Percentiles rank a stretch among this genome's conserved stretches.
Evolutionary conservation across 2,888 invertebrate species (phyloP).

Genomic region (Morpho helenor): DNA sequence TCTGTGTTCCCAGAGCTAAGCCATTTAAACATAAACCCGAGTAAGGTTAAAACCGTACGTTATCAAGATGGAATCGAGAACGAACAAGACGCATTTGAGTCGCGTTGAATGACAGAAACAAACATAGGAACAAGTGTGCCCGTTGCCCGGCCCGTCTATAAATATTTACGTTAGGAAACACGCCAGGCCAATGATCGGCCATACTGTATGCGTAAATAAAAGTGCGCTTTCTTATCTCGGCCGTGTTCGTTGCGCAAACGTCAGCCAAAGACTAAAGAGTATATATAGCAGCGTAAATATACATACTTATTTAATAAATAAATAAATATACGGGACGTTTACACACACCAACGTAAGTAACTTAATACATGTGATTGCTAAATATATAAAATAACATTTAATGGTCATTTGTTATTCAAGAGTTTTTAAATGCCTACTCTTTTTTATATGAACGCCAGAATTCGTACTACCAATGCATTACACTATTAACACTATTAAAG

Average conservation of each 20-base stretch:
- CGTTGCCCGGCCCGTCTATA: slow-evolving; percentile 61
- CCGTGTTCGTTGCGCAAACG: slow-evolving; percentile 71
- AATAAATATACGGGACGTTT: too few relatives aligned
- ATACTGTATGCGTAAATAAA: slow-evolving; percentile 65
- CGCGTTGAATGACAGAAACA: slow-evolving; percentile 74
- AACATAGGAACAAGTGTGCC: slow-evolving; percentile 72
- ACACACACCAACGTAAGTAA: too few relatives aligned
- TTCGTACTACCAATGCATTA: too few relatives aligned
- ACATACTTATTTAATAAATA: not conserved
- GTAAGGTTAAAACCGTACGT: slow-evolving; percentile 3
- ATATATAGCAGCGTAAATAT: not conserved
- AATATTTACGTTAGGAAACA: slow-evolving; percentile 77
- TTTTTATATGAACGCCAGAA: too few relatives aligned
- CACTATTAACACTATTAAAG: too few relatives aligned
- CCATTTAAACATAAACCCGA: not conserved
- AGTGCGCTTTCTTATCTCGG: slow-evolving; percentile 72
- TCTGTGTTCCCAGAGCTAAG: not conserved
- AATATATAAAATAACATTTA: too few relatives aligned
- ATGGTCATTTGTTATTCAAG: too few relatives aligned
- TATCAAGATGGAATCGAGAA: slow-evolving; percentile 8
- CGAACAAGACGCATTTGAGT: slow-evolving; percentile 40
- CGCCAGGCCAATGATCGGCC: slow-evolving; percentile 71
- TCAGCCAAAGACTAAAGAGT: not conserved
- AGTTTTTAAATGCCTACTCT: too few relatives aligned
- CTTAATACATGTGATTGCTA: too few relatives aligned